phyloP scores from a whole-genome alignment of 2,797 vertebrate genomes.

The Masticophis lateralis region DNA sequence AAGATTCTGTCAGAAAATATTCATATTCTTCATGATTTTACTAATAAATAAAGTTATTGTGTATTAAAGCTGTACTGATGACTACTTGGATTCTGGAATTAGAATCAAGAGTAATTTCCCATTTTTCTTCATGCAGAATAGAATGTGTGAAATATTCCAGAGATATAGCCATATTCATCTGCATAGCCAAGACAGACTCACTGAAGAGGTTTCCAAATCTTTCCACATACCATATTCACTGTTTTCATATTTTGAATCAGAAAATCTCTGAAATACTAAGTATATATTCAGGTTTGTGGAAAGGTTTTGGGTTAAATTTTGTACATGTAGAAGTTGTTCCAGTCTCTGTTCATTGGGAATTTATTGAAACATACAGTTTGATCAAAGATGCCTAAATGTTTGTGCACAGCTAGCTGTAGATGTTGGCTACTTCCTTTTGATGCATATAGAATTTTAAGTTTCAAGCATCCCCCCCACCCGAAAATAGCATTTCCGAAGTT shows the following conservation, averaged over 20 bases:
- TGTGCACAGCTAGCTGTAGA: neutral
- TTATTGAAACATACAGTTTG: neutral
- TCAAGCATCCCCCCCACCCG: constrained; percentile 24
- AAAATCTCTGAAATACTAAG: neutral
- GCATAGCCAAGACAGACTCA: neutral
- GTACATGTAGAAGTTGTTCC: neutral
- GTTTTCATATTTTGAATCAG: neutral
- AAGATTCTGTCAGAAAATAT: constrained; percentile 33
- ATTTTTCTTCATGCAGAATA: neutral
- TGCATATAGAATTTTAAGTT: neutral
- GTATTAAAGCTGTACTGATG: neutral
- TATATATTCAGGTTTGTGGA: neutral
- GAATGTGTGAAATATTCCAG: neutral
- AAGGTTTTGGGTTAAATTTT: neutral
- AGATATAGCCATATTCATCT: neutral
- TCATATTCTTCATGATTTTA: neutral
- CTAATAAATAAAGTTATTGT: neutral
- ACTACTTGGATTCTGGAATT: neutral
- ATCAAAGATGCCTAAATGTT: neutral
- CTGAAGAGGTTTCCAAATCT: neutral
- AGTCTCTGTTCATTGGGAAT: neutral
- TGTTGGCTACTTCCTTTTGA: constrained; percentile 13
- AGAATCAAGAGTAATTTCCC: neutral
- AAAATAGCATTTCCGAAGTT: constrained; percentile 38
- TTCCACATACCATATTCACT: neutral